These are phyloP conservation scores for Pantelozetes paolii DNA, from an alignment of 2,888 invertebrate genomes.

Conservation along the genomic window DNA sequence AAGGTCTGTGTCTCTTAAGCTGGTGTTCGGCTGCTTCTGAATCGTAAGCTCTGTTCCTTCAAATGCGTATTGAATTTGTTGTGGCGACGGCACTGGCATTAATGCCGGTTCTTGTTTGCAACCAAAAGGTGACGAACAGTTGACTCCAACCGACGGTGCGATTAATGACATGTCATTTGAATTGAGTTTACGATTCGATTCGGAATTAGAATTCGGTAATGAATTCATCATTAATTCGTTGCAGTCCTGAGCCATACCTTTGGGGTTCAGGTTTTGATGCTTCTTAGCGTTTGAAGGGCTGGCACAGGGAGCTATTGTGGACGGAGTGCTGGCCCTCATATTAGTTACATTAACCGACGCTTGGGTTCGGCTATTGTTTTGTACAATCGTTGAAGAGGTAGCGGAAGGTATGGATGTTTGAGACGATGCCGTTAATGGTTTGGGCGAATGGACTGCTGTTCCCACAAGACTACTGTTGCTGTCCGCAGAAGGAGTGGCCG, in stretches of 20 bases:
- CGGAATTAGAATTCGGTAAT: not conserved
- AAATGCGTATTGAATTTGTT: conserved; percentile 92
- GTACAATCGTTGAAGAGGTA: conserved; percentile 25
- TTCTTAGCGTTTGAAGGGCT: conserved; percentile 31
- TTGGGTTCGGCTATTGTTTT: conserved; percentile 23
- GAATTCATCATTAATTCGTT: conserved; percentile 4
- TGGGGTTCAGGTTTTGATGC: not conserved
- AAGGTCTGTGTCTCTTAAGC: conserved; percentile 62
- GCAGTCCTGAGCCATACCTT: conserved; percentile 5
- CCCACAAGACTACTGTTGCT: conserved; percentile 39
- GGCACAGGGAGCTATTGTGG: conserved; percentile 9
- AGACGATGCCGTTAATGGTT: conserved; percentile 15
- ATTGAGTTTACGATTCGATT: not conserved
- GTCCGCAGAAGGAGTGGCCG: conserved; percentile 46
- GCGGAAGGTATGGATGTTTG: conserved; percentile 15
- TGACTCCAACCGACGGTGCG: not conserved
- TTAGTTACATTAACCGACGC: conserved; percentile 12
- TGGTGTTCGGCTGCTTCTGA: conserved; percentile 90
- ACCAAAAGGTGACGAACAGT: conserved; percentile 27
- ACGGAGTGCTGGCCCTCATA: conserved; percentile 26
- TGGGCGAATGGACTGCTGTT: conserved; percentile 37
- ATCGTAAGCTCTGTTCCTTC: conserved; percentile 94
- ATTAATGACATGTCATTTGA: conserved; percentile 18
- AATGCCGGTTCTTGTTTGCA: conserved; percentile 67
- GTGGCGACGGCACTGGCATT: conserved; percentile 92